phyloP scores from a whole-genome alignment of 2,888 invertebrate genomes.

The Drepanosiphum platanoidis region DNA sequence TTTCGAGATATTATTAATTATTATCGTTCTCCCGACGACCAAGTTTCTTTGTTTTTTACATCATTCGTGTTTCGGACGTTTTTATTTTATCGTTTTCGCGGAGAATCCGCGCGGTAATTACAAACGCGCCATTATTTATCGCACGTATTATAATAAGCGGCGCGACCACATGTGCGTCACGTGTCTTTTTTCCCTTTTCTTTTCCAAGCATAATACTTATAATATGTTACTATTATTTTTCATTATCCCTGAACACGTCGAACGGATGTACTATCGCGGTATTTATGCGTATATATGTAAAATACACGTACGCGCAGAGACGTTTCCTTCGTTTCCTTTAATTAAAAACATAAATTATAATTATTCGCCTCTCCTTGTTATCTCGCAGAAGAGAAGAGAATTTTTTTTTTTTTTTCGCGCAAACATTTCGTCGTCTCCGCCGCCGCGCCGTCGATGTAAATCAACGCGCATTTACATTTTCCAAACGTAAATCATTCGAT shows the following conservation, averaged over 20 bases:
- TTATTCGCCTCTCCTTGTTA: not conserved
- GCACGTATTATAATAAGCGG: conserved; percentile 37
- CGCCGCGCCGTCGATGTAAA: too few species aligned
- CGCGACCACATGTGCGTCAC: conserved; percentile 48
- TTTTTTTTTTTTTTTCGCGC: not conserved
- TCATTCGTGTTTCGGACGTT: not conserved
- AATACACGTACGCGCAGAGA: not conserved
- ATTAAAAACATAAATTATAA: conserved; percentile 53
- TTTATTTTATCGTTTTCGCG: conserved; percentile 28
- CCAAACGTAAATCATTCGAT: not conserved
- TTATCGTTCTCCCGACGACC: not conserved
- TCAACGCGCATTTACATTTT: conserved; percentile 9
- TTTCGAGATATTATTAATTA: conserved; percentile 21
- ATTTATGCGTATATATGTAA: conserved; percentile 14
- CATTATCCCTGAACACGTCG: conserved; percentile 25
- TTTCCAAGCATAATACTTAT: conserved; percentile 41
- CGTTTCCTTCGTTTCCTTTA: conserved; percentile 15
- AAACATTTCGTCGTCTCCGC: not conserved
- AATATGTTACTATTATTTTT: conserved; percentile 55
- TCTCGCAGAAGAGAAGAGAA: not conserved
- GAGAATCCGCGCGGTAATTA: conserved; percentile 21
- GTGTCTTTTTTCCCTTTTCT: conserved; percentile 53
- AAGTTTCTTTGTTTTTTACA: not conserved
- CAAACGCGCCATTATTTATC: conserved; percentile 38
- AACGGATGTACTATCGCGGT: conserved; percentile 34